Evolutionary conservation across 2,888 invertebrate species (phyloP), one percentile per base, ranked within the genome.

Genomic region (Caenorhabditis imperialis): DNA sequence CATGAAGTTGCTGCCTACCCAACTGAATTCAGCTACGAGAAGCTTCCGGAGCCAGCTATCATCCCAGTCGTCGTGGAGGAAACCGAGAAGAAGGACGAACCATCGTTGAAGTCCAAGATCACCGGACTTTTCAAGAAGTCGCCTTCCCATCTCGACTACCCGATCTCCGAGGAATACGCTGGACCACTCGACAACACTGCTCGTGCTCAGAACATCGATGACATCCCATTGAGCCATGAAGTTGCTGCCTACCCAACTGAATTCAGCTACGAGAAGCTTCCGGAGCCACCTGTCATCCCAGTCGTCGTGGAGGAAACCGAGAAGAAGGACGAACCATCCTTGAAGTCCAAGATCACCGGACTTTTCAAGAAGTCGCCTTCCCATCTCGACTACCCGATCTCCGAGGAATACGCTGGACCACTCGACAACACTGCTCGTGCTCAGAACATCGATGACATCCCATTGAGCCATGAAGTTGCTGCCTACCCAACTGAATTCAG

Each of bases 321-420:
- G 60, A 47, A 47, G 60, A 60, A 47, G 47, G 51, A 50, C 45
- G 53, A 62, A 16, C 42, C 45, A 51, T 22, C 25, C n/a, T 14
- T 58, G 20, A 45, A 45, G 27, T 48, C 25, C 42, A 60, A 76
- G 50, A 47, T 74, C 37, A 65, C 77, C 16, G 74, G 79, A 44
- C 60, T 78, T n/a, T 79, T 79, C 77, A 79, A 78, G 61, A 74
- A 67, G 44, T 60, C 55, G 1, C 40, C 63, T 3, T 2, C 65
- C 54, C 74, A 75, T 48, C 38, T 40, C 3, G 75, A 75, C 58
- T 77, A 75, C 22, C 74, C 62, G n/a, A 47, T 62, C 22, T 67
- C 67, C 23, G 55, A 51, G 25, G 25, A 25, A 27, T 75, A 75
- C 50, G 65, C 57, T 4, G 77, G 74, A 45, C 71, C 71, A 30